phyloP scores from a whole-genome alignment of 2,888 invertebrate species.

The Kuschelorhynchus macadamiae region DNA sequence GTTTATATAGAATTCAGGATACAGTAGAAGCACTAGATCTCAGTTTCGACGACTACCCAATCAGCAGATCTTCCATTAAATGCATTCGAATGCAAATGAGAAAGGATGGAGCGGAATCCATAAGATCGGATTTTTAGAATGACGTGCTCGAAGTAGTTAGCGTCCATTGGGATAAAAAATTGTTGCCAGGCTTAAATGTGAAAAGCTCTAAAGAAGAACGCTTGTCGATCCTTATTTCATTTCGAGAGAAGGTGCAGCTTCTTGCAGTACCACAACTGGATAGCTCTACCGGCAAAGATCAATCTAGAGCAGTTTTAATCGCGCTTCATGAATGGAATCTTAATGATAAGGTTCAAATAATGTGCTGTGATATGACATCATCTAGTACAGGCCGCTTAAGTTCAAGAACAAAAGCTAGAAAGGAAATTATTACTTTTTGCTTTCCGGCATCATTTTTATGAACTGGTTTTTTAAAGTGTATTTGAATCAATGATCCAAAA shows the following conservation, averaged over 20 bases:
- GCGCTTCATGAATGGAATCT: slow-evolving; percentile 53
- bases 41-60: slow-evolving; percentile 24
- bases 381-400: slow-evolving; percentile 53
- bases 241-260: slow-evolving; percentile 51
- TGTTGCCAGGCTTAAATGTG: slow-evolving; percentile 49
- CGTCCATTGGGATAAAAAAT: slow-evolving; percentile 58
- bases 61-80: slow-evolving; percentile 14
- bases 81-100: not conserved
- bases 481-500: not conserved
- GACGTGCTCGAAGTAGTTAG: slow-evolving; percentile 36
- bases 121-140: slow-evolving; percentile 1
- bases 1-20: slow-evolving; percentile 54
- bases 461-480: not conserved
- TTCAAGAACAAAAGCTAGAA: slow-evolving; percentile 5
- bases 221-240: not conserved
- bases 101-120: not conserved
- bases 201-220: slow-evolving; percentile 21
- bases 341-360: slow-evolving; percentile 49
- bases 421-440: not conserved
- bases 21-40: slow-evolving; percentile 50
- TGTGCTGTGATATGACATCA: slow-evolving; percentile 54
- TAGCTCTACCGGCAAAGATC: slow-evolving; percentile 4
- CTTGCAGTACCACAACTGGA: slow-evolving; percentile 24
- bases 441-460: slow-evolving; percentile 2
- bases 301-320: slow-evolving; percentile 15